These are phyloP conservation scores for Vulpes lagopus DNA, from an alignment of 2,113 vertebrate genomes.

Conservation along the genomic window DNA sequence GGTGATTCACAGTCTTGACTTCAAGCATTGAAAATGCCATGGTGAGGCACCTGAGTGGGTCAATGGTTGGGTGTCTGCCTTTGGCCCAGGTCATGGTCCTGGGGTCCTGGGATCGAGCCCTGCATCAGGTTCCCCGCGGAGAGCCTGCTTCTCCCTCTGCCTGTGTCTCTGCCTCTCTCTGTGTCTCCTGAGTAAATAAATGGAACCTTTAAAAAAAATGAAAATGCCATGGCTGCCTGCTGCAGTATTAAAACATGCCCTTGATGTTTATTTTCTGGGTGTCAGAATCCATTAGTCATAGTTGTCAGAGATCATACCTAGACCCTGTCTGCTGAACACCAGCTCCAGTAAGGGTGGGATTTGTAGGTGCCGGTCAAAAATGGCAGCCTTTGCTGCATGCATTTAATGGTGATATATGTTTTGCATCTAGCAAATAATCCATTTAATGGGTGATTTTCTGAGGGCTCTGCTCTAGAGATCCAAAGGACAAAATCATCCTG, in stretches of 20 bases:
- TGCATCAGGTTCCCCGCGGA: no score
- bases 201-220: not conserved
- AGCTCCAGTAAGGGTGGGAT: conserved; percentile 91
- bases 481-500: conserved; percentile 90
- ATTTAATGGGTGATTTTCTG: conserved; percentile 87
- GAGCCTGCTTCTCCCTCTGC: no score
- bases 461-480: conserved; percentile 85
- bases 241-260: conserved; percentile 93
- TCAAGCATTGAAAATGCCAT: conserved; percentile 91
- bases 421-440: conserved; percentile 86
- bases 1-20: conserved; percentile 90
- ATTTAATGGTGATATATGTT: conserved; percentile 92
- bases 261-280: conserved; percentile 92
- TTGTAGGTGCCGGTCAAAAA: conserved; percentile 92
- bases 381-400: conserved; percentile 90
- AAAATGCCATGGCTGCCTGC: conserved; percentile 94
- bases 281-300: conserved; percentile 88
- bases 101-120: no score
- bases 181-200: no score
- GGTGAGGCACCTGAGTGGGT: conserved; percentile 67
- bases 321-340: conserved; percentile 89
- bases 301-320: conserved; percentile 85
- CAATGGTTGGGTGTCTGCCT: no score
- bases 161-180: no score
- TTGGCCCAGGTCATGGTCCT: no score